Percentiles rank a stretch among this genome's conserved stretches.
phyloP scores from a whole-genome alignment of 2,888 invertebrate species.

The Heliconius charithonia region DNA sequence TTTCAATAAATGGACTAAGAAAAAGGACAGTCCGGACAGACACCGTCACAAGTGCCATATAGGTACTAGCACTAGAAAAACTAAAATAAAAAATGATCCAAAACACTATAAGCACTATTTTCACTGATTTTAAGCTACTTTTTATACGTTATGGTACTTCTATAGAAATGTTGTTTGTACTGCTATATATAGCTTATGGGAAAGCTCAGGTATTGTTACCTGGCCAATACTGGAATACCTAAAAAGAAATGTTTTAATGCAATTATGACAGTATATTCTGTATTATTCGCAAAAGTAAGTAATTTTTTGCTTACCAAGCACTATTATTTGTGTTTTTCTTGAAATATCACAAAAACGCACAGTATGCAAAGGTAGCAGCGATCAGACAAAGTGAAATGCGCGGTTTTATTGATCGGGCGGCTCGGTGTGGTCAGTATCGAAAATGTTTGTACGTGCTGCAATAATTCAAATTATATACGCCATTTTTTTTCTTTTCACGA shows the following conservation, averaged over 20 bases:
- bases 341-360: background rate
- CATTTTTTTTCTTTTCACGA: background rate
- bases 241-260: conserved; percentile 13
- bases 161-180: background rate
- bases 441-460: background rate
- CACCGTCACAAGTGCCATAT: background rate
- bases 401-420: conserved; percentile 13
- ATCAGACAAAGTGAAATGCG: background rate
- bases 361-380: background rate
- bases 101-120: conserved; percentile 23
- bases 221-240: conserved; percentile 12
- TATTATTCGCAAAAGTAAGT: conserved; percentile 4
- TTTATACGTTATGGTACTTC: background rate
- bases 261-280: background rate
- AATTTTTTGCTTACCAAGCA: conserved; percentile 3
- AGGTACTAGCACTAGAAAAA: background rate
- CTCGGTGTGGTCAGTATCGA: conserved; percentile 6
- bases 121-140: conserved; percentile 20
- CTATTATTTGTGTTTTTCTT: background rate
- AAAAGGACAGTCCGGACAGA: background rate
- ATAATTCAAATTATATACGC: background rate
- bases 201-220: conserved; percentile 14
- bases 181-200: background rate
- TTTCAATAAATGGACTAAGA: conserved; percentile 6
- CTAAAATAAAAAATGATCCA: background rate